Evolutionary conservation across 2,113 vertebrate genomes (phyloP), one percentile per base, ranked within the genome.

Genomic region (Dipodomys spectabilis): DNA sequence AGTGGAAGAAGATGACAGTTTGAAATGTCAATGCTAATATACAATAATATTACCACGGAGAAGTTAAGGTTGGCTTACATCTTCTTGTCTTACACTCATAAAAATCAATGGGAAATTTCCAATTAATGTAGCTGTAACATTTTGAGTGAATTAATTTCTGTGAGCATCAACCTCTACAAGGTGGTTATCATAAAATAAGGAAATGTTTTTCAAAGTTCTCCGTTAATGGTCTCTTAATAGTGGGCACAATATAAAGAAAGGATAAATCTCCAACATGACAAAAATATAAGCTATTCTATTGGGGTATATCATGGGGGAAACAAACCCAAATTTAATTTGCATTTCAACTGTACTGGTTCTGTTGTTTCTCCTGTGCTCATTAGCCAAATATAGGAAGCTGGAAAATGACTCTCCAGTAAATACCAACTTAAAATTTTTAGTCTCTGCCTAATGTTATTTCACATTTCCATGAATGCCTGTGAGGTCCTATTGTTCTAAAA

Each of bases 11-110:
- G 45, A 91, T 92, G 73, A 89, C 68, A 74, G 62, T 69, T 93
- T 81, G 82, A 95, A 93, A 90, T 72, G 87, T 77, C 72, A 69
- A 35, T 89, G 90, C n/a, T 91, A 93, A 97, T 60, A 74, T 69
- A 74, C 53, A 84, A 86, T 88, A 88, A 92, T 86, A 92, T 49
- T 49, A 49, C 82, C 62, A 60, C 67, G 68, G 72, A 83, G 79
- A 93, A 65, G 75, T 88, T 94, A 91, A 86, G n/a, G 45, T 89
- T 84, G 62, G n/a, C 68, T 68, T 7, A 84, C 88, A 89, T 87
- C 74, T 93, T 94, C 86, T 81, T 86, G n/a, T 79, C 72, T 87
- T 92, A 82, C n/a, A 77, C 92, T 85, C 77, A 57, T 94, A 90
- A 95, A 91, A 69, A 86, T 86, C 81, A 84, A 32, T 93, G 73